Evolutionary conservation across 2,797 vertebrate genomes (phyloP).

Genomic region (Tapirus indicus): DNA sequence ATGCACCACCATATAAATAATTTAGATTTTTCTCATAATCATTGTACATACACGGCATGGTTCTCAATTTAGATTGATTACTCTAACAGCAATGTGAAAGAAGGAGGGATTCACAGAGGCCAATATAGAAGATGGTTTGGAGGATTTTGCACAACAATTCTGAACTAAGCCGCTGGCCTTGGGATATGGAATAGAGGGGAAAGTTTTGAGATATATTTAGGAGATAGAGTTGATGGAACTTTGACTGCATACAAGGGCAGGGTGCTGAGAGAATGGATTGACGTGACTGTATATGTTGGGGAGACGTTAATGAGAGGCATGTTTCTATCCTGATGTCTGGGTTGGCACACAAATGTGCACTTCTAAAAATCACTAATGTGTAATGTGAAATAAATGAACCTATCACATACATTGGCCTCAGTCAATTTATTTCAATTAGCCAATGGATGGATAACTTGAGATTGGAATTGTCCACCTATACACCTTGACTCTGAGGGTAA

Average conservation of each 20-base stretch:
- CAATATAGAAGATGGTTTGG: neutral
- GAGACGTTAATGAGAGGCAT: neutral
- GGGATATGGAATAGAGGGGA: neutral
- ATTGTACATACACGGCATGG: neutral
- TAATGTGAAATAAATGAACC: neutral
- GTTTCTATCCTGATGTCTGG: neutral
- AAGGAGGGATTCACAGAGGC: neutral
- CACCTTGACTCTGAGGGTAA: neutral
- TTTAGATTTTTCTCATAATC: neutral
- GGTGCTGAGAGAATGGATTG: neutral
- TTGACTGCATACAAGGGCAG: neutral
- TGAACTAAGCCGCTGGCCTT: neutral
- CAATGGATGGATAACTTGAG: neutral
- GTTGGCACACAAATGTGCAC: neutral
- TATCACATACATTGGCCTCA: neutral
- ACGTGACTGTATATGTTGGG: neutral
- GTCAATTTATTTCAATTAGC: conserved; percentile 8
- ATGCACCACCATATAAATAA: neutral
- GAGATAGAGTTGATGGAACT: neutral
- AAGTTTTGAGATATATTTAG: neutral
- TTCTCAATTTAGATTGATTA: neutral
- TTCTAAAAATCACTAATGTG: neutral
- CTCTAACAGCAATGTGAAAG: neutral
- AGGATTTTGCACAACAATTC: neutral
- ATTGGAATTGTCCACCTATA: neutral